Evolutionary conservation across 2,888 invertebrate species (phyloP), one percentile per base, ranked within the genome.

Genomic region (Stomorhina lunata): DNA sequence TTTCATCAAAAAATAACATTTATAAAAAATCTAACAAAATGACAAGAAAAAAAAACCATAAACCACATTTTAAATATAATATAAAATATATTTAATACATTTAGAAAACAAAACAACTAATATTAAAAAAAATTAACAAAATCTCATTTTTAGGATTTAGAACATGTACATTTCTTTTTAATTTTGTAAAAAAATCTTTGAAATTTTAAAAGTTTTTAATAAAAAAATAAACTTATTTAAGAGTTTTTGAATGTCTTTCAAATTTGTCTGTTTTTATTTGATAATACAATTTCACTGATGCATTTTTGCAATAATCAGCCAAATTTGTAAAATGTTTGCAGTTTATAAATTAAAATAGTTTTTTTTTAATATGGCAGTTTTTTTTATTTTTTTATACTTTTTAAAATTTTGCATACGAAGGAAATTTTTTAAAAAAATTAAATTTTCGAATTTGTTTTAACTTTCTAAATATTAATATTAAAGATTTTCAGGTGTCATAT

Each of bases 1-100:
- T 71, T 76, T 76, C 65, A 73, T 63, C 27, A 63, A 50, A 29
- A 37, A 17, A 34, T 59, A 53, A 59, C 50, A 63, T n/a, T n/a
- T n/a, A n/a, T n/a, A n/a, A n/a, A n/a, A n/a, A n/a, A n/a, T 55
- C 4, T 34, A n/a, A 53, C 34, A 65, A 45, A 77, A 61, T 59
- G 0, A 68, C 0, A 61, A 27, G 27, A 29, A 48, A 10, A 40
- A 50, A 17, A 43, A 61, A 61, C 15, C 15, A 20, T 10, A 50
- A 53, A 9, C 34, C 27, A 27, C 45, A 61, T 17, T 50, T 53
- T 53, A 63, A 75, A 59, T 7, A 37, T 37, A 37, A 76, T 43
- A 59, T 34, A 27, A 29, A 40, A 17, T 37, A n/a, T 15, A 34
- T 32, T 45, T 17, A 55, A 55, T 15, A 29, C 45, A 57, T 34